Evolutionary conservation across 64 coral and sea anemone genomes (phyloP).

Genomic region (Trachythela sp.): DNA sequence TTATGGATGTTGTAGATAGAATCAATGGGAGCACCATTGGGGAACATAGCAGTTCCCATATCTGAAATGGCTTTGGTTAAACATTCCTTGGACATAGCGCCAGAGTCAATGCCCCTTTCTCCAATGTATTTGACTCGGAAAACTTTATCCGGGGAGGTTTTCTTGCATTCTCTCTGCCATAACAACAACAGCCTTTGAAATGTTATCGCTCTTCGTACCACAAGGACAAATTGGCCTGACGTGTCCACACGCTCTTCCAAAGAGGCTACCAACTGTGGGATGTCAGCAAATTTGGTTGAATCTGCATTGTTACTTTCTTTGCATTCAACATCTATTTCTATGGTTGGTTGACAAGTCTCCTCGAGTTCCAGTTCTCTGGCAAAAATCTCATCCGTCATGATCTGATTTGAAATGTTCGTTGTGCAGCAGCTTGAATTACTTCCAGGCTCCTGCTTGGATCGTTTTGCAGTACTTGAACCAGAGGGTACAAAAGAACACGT

Average conservation of each 20-base stretch:
- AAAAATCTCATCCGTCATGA: not conserved
- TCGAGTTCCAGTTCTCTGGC: not conserved
- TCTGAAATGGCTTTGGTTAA: constrained; percentile 6
- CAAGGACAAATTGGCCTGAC: not conserved
- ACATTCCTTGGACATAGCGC: not conserved
- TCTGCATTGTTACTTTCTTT: not conserved
- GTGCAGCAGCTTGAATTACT: not conserved
- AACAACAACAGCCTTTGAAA: not conserved
- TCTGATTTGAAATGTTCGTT: not conserved
- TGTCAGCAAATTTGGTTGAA: not conserved
- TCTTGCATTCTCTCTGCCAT: not conserved
- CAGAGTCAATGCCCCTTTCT: not conserved
- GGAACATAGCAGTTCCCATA: not conserved
- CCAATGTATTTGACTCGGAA: not conserved
- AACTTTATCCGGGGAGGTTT: not conserved
- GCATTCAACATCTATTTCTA: not conserved
- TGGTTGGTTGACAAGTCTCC: not conserved
- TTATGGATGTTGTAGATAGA: not conserved
- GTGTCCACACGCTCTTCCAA: not conserved
- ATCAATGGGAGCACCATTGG: not conserved
- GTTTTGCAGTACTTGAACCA: not conserved
- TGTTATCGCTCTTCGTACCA: not conserved
- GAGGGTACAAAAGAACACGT: not conserved
- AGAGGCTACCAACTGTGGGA: not conserved
- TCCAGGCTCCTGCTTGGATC: not conserved